These are phyloP conservation scores for Hipparchia semele DNA, from an alignment of 2,888 invertebrate genomes.

Conservation along the genomic window DNA sequence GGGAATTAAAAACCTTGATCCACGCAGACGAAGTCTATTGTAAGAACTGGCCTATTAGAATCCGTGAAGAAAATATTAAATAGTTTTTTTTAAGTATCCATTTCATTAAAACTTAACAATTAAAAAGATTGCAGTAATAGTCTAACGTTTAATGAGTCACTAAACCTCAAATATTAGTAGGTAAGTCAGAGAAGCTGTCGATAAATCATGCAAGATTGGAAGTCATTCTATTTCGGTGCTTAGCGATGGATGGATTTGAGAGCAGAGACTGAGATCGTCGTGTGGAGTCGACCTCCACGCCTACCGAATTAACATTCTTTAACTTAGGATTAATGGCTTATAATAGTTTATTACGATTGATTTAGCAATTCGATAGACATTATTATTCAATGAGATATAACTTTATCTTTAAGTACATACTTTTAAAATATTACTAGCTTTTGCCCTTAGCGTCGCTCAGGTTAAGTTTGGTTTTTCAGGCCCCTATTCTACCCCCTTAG, in stretches of 20 bases:
- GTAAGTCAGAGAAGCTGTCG: neutral
- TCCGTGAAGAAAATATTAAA: no score
- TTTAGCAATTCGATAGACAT: neutral
- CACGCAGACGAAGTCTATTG: no score
- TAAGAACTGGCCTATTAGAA: no score
- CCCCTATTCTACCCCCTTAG: no score
- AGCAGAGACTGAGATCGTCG: neutral
- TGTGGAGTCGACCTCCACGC: conserved; percentile 12
- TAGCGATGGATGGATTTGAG: conserved; percentile 9
- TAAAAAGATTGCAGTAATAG: neutral
- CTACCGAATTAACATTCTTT: conserved; percentile 16
- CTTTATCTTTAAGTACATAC: no score
- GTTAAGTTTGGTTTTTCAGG: no score
- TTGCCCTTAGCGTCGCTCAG: no score
- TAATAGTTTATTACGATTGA: conserved; percentile 4
- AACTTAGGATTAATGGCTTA: conserved; percentile 10
- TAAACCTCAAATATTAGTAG: conserved; percentile 1
- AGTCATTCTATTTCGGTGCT: conserved; percentile 3
- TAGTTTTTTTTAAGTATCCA: no score
- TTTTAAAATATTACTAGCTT: no score
- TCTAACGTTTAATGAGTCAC: neutral
- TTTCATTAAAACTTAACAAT: neutral
- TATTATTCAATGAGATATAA: neutral
- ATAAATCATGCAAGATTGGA: conserved; percentile 9
- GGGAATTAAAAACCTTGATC: no score